These are phyloP conservation scores for Poecilia latipinna DNA, from an alignment of 2,113 vertebrate species.

Conservation along the genomic window DNA sequence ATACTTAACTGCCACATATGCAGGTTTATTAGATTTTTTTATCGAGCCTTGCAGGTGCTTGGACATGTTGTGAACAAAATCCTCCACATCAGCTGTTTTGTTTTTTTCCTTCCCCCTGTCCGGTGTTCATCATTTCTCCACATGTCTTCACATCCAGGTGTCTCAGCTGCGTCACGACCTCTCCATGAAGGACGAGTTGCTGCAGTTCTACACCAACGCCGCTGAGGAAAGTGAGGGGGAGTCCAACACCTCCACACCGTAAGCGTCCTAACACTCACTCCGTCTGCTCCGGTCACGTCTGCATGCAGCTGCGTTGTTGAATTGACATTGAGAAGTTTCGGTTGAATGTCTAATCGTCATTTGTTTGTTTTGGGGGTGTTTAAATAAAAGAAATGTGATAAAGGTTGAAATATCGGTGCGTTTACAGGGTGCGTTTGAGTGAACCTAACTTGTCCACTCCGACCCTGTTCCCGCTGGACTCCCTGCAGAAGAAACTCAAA, in stretches of 20 bases:
- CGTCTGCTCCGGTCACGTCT: too few relatives aligned
- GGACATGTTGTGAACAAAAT: neutral
- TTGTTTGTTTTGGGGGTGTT: neutral
- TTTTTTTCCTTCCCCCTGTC: neutral
- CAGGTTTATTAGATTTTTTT: neutral
- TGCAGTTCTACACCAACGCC: slow-evolving; percentile 95
- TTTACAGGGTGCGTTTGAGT: slow-evolving; percentile 86
- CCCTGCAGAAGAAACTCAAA: slow-evolving; percentile 96
- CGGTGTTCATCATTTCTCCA: neutral
- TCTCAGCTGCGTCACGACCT: slow-evolving; percentile 96
- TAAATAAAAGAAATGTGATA: neutral
- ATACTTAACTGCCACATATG: neutral
- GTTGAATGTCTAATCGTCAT: neutral
- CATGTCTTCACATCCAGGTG: slow-evolving; percentile 78
- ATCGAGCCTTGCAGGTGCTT: neutral
- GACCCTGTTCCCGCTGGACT: slow-evolving; percentile 92
- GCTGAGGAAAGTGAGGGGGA: slow-evolving; percentile 95
- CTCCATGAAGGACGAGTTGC: slow-evolving; percentile 97
- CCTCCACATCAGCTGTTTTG: neutral
- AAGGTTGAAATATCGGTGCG: slow-evolving; percentile 14
- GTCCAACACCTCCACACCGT: slow-evolving; percentile 91
- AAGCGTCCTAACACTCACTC: slow-evolving; percentile 55
- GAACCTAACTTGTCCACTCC: slow-evolving; percentile 87
- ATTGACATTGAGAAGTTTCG: neutral
- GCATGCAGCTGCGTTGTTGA: neutral